Percentiles rank a stretch among this genome's conserved stretches.
Conservation (phyloP, 2,888 invertebrate species). For the Dynastes grantii region DNA sequence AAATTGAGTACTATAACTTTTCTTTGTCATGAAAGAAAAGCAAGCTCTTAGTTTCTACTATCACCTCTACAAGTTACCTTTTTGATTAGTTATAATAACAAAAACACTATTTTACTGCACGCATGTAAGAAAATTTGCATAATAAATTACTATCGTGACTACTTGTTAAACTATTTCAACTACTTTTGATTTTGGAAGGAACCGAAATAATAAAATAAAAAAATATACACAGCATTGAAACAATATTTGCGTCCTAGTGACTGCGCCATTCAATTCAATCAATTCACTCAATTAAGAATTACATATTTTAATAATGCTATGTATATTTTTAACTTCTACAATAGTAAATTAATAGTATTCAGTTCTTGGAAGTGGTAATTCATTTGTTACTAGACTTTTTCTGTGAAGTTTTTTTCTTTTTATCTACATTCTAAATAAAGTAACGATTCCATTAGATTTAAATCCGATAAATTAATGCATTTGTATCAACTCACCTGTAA, state of each 20-base stretch:
- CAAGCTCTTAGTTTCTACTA: background rate
- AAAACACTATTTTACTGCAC: background rate
- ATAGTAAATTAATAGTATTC: slow-evolving; percentile 7
- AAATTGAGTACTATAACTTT: background rate
- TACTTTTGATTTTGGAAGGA: background rate
- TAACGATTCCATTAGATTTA: background rate
- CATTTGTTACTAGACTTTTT: slow-evolving; percentile 41
- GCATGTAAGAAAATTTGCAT: slow-evolving; percentile 7
- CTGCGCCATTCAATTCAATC: background rate
- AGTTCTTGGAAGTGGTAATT: slow-evolving; percentile 24
- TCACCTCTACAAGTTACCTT: background rate
- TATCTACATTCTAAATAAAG: slow-evolving; percentile 34
- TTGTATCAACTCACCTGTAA: slow-evolving; percentile 74
- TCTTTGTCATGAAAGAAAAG: too few species aligned
- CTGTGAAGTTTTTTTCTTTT: slow-evolving; percentile 40
- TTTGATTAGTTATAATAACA: slow-evolving; percentile 5
- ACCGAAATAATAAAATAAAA: background rate
- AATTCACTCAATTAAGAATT: background rate
- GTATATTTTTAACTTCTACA: slow-evolving; percentile 11
- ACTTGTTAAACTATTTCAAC: background rate
- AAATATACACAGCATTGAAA: background rate
- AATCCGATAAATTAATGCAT: background rate
- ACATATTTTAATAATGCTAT: slow-evolving; percentile 3
- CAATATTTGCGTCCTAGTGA: background rate
- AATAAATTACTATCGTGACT: background rate